A percentile compares a stretch with the other conserved stretches of the same genome.
Conservation (phyloP, 2,888 invertebrate species). For the Drosophila hawaiiensis region DNA sequence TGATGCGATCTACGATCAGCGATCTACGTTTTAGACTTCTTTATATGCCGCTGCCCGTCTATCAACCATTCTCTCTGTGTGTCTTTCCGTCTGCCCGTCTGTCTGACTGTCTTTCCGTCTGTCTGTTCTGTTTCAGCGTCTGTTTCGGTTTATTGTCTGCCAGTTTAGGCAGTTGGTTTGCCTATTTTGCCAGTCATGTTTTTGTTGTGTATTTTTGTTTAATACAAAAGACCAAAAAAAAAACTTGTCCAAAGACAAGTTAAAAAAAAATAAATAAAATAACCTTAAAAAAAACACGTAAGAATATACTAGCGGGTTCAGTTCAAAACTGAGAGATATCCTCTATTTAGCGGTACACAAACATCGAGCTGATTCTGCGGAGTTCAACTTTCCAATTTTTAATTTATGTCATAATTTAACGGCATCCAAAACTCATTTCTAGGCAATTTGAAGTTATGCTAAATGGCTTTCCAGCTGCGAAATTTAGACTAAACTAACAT, state of each 20-base stretch:
- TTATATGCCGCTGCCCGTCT: constrained; percentile 11
- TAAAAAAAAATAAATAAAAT: neutral
- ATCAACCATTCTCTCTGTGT: constrained; percentile 4
- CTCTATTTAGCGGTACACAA: neutral
- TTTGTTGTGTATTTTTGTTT: constrained; percentile 7
- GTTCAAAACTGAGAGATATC: constrained; percentile 1
- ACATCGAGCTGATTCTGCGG: neutral
- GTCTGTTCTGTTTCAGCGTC: neutral
- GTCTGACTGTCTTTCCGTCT: neutral
- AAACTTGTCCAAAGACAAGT: constrained; percentile 18
- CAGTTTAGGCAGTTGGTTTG: constrained; percentile 26
- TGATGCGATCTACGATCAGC: constrained; percentile 23
- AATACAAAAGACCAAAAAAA: neutral
- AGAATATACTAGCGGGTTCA: neutral
- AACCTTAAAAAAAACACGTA: neutral
- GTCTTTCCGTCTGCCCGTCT: neutral
- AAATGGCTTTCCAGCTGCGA: neutral
- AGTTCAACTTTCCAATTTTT: neutral
- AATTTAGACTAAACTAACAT: neutral
- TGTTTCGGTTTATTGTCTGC: constrained; percentile 16
- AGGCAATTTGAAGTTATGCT: neutral
- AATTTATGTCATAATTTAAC: neutral
- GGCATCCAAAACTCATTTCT: neutral
- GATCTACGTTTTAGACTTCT: constrained; percentile 16
- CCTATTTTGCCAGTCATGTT: constrained; percentile 43